phyloP scores from a whole-genome alignment of 2,113 vertebrate genomes.

The Pogona vitticeps region DNA sequence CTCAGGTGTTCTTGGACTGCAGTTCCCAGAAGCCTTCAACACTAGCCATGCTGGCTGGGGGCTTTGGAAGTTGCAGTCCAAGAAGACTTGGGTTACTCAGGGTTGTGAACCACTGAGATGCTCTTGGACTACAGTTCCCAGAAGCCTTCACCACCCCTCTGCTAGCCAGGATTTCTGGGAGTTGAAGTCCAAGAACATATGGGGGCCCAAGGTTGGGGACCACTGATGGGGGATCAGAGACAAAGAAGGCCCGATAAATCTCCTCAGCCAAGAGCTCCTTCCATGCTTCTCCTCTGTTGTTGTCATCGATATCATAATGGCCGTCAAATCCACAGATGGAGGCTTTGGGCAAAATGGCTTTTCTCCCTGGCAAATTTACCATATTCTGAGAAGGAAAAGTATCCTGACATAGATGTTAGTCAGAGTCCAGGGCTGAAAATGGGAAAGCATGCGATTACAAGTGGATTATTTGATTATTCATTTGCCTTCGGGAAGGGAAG shows the following conservation, averaged over 20 bases:
- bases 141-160: too few species aligned
- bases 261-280: neutral
- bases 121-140: too few species aligned
- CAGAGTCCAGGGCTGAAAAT: conserved; percentile 55
- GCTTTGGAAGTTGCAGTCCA: too few species aligned
- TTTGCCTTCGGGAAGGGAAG: conserved; percentile 49
- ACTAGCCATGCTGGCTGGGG: too few species aligned
- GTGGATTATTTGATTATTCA: conserved; percentile 65
- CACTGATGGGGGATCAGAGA: neutral
- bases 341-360: neutral
- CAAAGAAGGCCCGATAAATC: neutral
- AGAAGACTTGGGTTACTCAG: too few species aligned
- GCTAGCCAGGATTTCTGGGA: too few species aligned
- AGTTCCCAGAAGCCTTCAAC: too few species aligned
- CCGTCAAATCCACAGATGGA: neutral
- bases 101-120: too few species aligned
- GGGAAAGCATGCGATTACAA: conserved; percentile 61
- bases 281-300: conserved; percentile 20
- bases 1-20: too few species aligned
- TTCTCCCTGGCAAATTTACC: conserved; percentile 48
- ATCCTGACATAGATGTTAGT: conserved; percentile 62
- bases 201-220: too few species aligned
- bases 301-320: neutral
- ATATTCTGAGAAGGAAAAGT: neutral
- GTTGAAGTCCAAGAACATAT: too few species aligned